phyloP scores from a whole-genome alignment of 2,797 vertebrate genomes.

The Neosalanx taihuensis region DNA sequence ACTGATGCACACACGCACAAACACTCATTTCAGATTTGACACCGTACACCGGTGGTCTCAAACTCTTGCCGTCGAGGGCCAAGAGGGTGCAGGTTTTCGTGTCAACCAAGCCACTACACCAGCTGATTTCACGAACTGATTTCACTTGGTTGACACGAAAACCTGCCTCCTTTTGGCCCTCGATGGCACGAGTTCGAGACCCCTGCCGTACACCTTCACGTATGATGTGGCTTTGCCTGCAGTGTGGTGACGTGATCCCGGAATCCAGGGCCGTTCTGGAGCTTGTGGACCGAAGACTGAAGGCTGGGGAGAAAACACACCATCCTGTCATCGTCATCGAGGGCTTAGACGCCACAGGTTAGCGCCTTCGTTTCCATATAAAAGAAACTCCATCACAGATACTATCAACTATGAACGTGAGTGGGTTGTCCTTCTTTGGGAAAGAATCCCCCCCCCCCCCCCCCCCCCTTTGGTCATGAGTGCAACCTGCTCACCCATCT shows the following conservation, averaged over 20 bases:
- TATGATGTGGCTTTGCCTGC: slow-evolving; percentile 36
- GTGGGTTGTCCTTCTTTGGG: no score
- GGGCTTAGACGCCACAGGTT: slow-evolving; percentile 94
- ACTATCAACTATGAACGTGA: not conserved
- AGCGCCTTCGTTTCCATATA: slow-evolving; percentile 14
- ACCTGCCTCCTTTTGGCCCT: no score
- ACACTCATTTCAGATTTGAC: not conserved
- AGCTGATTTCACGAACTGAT: not conserved
- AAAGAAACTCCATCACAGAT: not conserved
- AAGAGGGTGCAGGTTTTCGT: no score
- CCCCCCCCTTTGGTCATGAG: no score
- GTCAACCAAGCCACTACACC: no score
- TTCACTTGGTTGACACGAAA: no score
- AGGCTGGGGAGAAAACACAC: slow-evolving; percentile 61
- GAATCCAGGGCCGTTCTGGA: slow-evolving; percentile 78
- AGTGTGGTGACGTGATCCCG: slow-evolving; percentile 82
- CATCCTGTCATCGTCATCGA: slow-evolving; percentile 87
- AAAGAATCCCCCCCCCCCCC: no score
- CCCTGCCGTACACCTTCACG: not conserved
- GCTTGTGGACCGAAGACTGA: slow-evolving; percentile 65
- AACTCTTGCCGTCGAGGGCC: no score
- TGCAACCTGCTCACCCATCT: no score
- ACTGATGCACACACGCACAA: no score
- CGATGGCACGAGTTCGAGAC: no score
- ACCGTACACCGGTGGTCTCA: not conserved